Conservation (phyloP, 1,140 invertebrate species). For the Monochamus saltuarius region DNA sequence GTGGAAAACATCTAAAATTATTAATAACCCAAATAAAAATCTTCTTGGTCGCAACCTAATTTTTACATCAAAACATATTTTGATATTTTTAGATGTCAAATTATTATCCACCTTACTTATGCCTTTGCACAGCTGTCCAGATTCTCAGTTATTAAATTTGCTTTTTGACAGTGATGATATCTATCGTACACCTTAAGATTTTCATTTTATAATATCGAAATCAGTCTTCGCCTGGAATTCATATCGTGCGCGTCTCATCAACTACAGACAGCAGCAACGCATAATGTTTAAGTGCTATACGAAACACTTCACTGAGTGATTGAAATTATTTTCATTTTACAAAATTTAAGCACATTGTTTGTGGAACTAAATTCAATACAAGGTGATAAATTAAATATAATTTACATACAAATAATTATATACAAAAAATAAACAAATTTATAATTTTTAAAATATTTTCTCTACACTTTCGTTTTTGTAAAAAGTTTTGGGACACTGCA, state of each 20-base stretch:
- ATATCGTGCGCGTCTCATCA: constrained; percentile 15
- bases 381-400: background rate
- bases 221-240: constrained; percentile 28
- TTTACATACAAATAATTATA: background rate
- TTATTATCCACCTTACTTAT: constrained; percentile 43
- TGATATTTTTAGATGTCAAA: constrained; percentile 50
- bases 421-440: background rate
- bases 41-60: constrained; percentile 35
- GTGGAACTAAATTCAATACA: background rate
- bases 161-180: constrained; percentile 34
- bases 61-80: constrained; percentile 45
- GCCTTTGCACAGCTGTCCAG: constrained; percentile 30
- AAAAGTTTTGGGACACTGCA: background rate
- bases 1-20: constrained; percentile 19
- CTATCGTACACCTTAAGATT: constrained; percentile 14
- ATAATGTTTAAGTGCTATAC: constrained; percentile 3
- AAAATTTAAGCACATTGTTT: constrained; percentile 15
- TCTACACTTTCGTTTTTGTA: background rate
- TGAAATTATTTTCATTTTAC: constrained; percentile 1
- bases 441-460: background rate
- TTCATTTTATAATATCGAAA: constrained; percentile 23
- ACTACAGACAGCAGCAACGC: no score
- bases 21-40: constrained; percentile 29
- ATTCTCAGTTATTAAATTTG: constrained; percentile 24
- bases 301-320: background rate